phyloP scores from a whole-genome alignment of 2,113 vertebrate genomes.

The Andinoacara biseriatus region DNA sequence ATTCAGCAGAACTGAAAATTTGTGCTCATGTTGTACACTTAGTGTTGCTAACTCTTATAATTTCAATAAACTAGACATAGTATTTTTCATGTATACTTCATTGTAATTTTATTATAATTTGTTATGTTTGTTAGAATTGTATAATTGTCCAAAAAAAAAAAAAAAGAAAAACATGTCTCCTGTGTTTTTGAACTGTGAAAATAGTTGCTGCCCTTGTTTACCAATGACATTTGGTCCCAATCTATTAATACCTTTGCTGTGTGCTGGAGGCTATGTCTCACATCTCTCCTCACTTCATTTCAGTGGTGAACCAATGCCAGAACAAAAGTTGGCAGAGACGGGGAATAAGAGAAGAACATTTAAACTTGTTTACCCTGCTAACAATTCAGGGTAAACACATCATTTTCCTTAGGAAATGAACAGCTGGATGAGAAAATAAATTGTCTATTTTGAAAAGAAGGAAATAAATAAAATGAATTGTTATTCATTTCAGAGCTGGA shows the following conservation, averaged over 20 bases:
- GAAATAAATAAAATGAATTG: neutral
- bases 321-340: slow-evolving; percentile 34
- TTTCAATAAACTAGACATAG: neutral
- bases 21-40: neutral
- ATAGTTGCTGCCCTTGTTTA: slow-evolving; percentile 5
- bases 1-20: neutral
- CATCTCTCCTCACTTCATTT: slow-evolving; percentile 34
- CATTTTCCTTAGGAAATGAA: neutral
- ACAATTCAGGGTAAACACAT: neutral
- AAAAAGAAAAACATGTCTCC: neutral
- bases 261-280: slow-evolving; percentile 20
- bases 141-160: neutral
- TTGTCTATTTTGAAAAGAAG: neutral
- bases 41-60: neutral
- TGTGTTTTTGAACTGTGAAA: slow-evolving; percentile 9
- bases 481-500: neutral
- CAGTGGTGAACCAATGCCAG: slow-evolving; percentile 38
- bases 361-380: neutral
- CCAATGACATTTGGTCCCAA: slow-evolving; percentile 19
- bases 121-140: neutral
- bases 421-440: neutral
- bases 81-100: neutral
- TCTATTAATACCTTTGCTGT: slow-evolving; percentile 38
- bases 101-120: neutral
- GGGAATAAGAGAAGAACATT: neutral